phyloP scores from a whole-genome alignment of 2,113 vertebrate species.

The Chloebia gouldiae region DNA sequence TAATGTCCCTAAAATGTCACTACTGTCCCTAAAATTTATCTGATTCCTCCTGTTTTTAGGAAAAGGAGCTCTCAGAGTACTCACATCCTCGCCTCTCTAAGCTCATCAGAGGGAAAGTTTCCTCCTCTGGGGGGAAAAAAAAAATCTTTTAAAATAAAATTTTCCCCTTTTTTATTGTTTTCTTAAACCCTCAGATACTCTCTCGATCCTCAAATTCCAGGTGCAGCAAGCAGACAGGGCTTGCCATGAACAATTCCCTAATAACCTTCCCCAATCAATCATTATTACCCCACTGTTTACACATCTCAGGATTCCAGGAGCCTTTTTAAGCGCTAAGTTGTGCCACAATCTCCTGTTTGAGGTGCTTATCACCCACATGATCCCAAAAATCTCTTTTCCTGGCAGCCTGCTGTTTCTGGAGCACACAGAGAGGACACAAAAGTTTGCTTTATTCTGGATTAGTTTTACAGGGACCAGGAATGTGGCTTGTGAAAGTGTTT shows the following conservation, averaged over 20 bases:
- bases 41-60: background rate
- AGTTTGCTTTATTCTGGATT: background rate
- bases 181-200: background rate
- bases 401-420: background rate
- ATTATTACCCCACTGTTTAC: background rate
- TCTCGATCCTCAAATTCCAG: background rate
- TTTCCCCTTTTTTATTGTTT: background rate
- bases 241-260: background rate
- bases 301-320: background rate
- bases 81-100: background rate
- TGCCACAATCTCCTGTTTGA: background rate
- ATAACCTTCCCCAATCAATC: background rate
- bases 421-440: background rate
- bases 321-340: rapidly evolving
- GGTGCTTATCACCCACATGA: conserved; percentile 5
- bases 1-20: too few relatives aligned
- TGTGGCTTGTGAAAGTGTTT: rapidly evolving
- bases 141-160: background rate
- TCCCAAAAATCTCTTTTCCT: background rate
- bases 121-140: background rate
- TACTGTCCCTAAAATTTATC: background rate
- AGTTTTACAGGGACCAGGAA: background rate
- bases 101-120: background rate
- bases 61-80: background rate
- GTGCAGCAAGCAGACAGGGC: rapidly evolving